Evolutionary conservation across 2,797 vertebrate species (phyloP).

Genomic region (Coccyzus lansbergi): DNA sequence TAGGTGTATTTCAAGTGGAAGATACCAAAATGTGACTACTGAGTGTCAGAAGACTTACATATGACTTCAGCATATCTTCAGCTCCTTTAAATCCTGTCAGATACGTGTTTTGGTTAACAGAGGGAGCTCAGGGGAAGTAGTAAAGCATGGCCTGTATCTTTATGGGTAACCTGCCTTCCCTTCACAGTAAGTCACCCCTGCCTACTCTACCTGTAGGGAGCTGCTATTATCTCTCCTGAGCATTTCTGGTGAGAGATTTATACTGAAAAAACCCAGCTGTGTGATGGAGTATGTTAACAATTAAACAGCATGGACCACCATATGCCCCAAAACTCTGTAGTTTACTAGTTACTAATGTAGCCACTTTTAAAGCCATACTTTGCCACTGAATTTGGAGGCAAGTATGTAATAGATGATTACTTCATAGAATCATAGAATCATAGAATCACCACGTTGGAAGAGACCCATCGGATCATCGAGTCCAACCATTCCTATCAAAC

Average conservation of each 20-base stretch:
- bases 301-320: fast-evolving
- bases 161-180: background rate
- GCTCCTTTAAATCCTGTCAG: background rate
- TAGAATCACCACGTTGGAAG: too few species aligned
- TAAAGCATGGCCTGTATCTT: background rate
- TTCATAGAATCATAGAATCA: too few species aligned
- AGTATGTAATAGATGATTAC: background rate
- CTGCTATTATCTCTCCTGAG: background rate
- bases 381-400: background rate
- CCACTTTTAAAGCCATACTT: background rate
- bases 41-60: background rate
- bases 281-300: background rate
- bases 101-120: background rate
- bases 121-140: background rate
- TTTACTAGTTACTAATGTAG: background rate
- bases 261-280: background rate
- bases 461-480: too few species aligned
- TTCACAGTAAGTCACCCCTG: background rate
- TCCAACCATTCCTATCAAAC: too few species aligned
- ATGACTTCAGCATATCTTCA: background rate
- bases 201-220: background rate
- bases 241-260: background rate
- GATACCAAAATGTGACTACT: background rate
- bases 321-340: background rate
- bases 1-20: background rate